phyloP scores from a whole-genome alignment of 2,797 vertebrate species.

The Paramormyrops hopkinsi region DNA sequence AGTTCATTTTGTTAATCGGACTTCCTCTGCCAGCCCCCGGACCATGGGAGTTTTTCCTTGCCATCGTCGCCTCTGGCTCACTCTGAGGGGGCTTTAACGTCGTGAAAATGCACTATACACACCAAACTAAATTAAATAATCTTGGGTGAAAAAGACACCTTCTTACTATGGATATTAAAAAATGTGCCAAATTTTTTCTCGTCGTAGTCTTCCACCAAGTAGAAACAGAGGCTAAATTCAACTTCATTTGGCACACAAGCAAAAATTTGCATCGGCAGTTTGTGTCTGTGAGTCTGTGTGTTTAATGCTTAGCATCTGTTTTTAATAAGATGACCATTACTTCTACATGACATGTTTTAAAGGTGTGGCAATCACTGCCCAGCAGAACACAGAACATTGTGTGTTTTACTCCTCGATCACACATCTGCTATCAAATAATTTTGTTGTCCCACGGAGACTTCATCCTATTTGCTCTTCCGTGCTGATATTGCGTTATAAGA shows the following conservation, averaged over 20 bases:
- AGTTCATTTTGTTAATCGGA: background rate
- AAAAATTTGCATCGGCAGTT: background rate
- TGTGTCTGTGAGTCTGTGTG: background rate
- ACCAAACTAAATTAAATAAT: background rate
- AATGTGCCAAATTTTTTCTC: background rate
- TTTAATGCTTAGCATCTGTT: background rate
- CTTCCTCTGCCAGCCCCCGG: background rate
- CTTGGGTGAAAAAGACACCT: background rate
- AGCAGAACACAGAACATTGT: background rate
- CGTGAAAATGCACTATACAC: background rate
- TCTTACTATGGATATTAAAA: background rate
- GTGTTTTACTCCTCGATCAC: background rate
- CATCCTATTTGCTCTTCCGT: background rate
- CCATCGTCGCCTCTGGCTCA: background rate
- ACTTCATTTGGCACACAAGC: background rate
- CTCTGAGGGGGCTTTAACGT: background rate
- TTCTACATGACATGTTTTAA: background rate
- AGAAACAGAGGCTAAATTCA: background rate
- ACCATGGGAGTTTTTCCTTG: background rate
- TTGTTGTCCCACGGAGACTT: background rate
- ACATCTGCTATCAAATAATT: background rate
- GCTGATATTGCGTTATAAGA: background rate
- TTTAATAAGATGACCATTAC: background rate
- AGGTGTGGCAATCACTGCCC: background rate
- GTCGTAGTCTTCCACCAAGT: background rate